Evolutionary conservation across 2,113 vertebrate species (phyloP), one percentile per base, ranked within the genome.

Genomic region (Proteles cristata): DNA sequence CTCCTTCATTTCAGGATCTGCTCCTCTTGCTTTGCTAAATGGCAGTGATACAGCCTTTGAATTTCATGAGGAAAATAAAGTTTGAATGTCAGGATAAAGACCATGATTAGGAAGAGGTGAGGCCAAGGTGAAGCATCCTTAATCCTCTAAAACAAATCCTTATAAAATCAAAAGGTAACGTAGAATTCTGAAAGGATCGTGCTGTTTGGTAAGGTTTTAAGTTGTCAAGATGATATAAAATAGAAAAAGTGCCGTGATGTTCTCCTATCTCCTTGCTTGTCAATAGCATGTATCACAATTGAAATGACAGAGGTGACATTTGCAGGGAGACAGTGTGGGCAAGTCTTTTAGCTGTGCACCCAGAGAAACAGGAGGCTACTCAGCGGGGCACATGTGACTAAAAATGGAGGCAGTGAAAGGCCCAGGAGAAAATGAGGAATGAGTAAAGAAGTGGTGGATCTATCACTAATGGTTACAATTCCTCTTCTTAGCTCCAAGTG

Each of bases 91-190:
- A 92, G 55, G 23, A 73, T 94, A 11, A 96, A 96, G 63, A 83
- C 19, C 55, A 55, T 50, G 65, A 79, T 89, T 61, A 96, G 35
- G 25, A 90, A 71, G n/a, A 85, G 71, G 71, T 69, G 23, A 97
- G 35, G 16, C 7, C 17, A 96, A 66, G 50, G 45, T 89, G 48
- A 92, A 77, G 23, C n/a, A 8, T 77, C 84, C 21, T 91, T 87
- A 92, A 92, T 93, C 69, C 74, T 88, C 35, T 89, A 66, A 89
- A 96, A 84, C 31, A 94, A 89, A 94, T 89, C 50, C 65, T 43
- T 81, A 28, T 94, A 50, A 90, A 92, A 93, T 86, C 14, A 95
- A 85, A 83, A 86, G 43, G 63, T 50, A 89, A 74, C 8, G 4
- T 6, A 90, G 68, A 86, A 93, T 91, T 95, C 15, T 58, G 14